These are phyloP conservation scores for Euphonia xanthogaster DNA, from an alignment of 2,797 vertebrate species.

Conservation along the genomic window DNA sequence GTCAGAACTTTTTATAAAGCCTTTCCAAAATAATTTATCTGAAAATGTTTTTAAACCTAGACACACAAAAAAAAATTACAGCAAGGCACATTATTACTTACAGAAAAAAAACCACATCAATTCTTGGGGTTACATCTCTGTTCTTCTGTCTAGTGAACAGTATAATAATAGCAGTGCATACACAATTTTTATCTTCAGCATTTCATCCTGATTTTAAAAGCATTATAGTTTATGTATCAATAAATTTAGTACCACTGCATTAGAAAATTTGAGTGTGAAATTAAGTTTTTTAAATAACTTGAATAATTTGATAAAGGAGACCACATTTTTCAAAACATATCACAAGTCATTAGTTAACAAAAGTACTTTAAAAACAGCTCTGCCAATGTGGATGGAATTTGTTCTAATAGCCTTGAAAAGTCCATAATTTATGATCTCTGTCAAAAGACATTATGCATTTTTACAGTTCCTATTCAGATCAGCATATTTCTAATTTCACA, in stretches of 20 bases:
- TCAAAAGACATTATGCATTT: slow-evolving; percentile 38
- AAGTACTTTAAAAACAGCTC: slow-evolving; percentile 25
- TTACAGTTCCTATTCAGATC: slow-evolving; percentile 29
- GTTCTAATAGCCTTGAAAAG: slow-evolving; percentile 48
- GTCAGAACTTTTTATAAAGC: background rate
- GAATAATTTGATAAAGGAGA: background rate
- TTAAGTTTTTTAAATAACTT: background rate
- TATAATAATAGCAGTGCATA: background rate
- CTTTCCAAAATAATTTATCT: background rate
- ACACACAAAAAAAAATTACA: background rate
- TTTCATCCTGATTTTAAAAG: background rate
- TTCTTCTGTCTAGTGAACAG: background rate
- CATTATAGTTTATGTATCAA: background rate
- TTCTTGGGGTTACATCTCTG: background rate
- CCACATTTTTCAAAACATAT: background rate
- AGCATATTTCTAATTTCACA: slow-evolving; percentile 34
- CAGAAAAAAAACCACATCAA: background rate
- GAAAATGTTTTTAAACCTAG: background rate
- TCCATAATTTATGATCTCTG: slow-evolving; percentile 44
- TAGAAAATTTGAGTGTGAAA: background rate
- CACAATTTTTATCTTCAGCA: background rate
- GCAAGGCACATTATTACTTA: background rate
- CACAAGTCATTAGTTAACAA: background rate
- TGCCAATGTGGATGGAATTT: slow-evolving; percentile 7
- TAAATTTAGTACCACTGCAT: background rate